A percentile compares a stretch with the other conserved stretches of the same genome.
These are phyloP conservation scores for Apus apus DNA, from an alignment of 2,113 vertebrate genomes.

Conservation along the genomic window DNA sequence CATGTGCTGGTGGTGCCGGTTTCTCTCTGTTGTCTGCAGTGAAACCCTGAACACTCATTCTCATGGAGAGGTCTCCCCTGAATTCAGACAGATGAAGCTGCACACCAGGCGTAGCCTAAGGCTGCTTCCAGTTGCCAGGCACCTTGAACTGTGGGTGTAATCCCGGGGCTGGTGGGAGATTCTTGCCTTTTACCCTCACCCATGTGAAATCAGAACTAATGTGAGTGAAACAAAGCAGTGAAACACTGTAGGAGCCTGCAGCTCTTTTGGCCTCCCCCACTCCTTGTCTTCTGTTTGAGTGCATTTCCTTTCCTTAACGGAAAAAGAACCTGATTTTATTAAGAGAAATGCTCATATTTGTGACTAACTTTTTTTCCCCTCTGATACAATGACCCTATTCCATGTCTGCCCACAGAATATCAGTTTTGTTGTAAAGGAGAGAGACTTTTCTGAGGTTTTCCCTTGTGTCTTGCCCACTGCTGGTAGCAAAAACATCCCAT, in stretches of 20 bases:
- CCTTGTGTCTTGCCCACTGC: not conserved
- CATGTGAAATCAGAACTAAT: not conserved
- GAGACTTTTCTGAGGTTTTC: not conserved
- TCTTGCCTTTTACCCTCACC: not conserved
- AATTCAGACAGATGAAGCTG: not conserved
- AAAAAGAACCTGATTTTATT: not conserved
- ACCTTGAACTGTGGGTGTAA: not conserved
- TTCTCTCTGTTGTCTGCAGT: not conserved
- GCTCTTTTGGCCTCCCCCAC: not conserved
- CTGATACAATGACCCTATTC: not conserved
- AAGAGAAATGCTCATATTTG: not conserved
- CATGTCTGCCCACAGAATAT: not conserved
- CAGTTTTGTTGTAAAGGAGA: not conserved
- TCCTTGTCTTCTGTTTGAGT: not conserved
- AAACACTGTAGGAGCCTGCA: not conserved
- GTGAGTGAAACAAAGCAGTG: accelerated
- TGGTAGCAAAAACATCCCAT: not conserved
- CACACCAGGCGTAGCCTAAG: accelerated
- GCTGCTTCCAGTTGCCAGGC: not conserved
- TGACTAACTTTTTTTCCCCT: not conserved
- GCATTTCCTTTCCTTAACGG: not conserved
- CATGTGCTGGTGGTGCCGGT: not conserved
- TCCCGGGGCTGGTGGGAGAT: not conserved
- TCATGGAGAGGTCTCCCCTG: not conserved
- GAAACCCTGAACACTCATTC: not conserved